Conservation (phyloP, 2,888 invertebrate species). For the Cephus pygmeus region DNA sequence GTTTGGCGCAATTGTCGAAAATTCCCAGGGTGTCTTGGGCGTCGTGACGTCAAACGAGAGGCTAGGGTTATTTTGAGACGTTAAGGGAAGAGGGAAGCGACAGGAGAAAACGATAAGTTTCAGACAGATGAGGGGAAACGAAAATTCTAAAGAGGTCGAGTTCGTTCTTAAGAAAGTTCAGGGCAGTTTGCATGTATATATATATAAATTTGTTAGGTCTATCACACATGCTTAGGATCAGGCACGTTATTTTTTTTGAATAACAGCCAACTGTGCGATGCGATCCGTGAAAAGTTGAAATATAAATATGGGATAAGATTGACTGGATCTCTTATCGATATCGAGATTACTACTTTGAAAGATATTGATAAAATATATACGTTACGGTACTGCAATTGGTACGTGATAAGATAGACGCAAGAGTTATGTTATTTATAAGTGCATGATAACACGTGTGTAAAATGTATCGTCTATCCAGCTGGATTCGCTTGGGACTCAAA, state of each 20-base stretch:
- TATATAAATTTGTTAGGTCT: too few relatives aligned
- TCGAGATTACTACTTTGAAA: not conserved
- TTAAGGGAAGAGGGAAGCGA: constrained; percentile 2
- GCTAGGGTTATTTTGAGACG: constrained; percentile 43
- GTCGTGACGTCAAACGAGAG: constrained; percentile 48
- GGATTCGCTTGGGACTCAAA: not conserved
- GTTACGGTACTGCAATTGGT: not conserved
- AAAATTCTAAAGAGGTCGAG: constrained; percentile 19
- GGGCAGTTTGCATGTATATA: constrained; percentile 3
- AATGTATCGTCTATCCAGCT: not conserved
- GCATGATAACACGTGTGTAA: not conserved
- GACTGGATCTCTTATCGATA: not conserved
- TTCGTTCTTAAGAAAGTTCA: constrained; percentile 1
- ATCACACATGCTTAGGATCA: not conserved
- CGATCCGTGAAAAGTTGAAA: not conserved
- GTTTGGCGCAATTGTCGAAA: constrained; percentile 21
- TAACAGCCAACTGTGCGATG: not conserved
- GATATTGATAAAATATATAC: not conserved
- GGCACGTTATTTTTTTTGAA: not conserved
- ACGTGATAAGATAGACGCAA: not conserved
- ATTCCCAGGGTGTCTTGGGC: constrained; percentile 21
- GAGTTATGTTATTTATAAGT: not conserved
- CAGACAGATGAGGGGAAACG: not conserved
- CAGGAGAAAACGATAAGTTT: not conserved
- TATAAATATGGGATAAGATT: not conserved